These are phyloP conservation scores for Atherinosoma microstoma DNA, from an alignment of 2,797 vertebrate genomes.

Conservation along the genomic window DNA sequence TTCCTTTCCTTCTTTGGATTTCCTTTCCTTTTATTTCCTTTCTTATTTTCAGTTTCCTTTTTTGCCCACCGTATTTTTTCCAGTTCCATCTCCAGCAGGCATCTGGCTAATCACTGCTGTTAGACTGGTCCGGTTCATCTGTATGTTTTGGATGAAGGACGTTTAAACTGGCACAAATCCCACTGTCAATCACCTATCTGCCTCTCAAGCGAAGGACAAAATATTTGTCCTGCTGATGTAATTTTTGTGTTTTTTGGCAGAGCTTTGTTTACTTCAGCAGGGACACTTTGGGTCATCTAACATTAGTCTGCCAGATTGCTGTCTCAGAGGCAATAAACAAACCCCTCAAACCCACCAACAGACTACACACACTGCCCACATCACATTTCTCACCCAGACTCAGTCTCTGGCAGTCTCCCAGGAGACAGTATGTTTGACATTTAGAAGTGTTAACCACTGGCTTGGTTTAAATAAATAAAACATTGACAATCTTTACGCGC, in stretches of 20 bases:
- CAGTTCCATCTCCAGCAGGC: constrained; percentile 4
- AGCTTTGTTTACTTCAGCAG: constrained; percentile 56
- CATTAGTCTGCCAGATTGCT: constrained; percentile 48
- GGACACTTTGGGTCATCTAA: constrained; percentile 39
- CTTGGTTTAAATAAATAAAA: constrained; percentile 16
- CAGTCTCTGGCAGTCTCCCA: constrained; percentile 31
- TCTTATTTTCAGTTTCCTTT: background rate
- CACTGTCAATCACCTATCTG: constrained; percentile 24
- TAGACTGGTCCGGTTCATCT: constrained; percentile 4
- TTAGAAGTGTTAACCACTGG: constrained; percentile 10
- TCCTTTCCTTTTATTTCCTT: background rate
- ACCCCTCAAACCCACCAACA: constrained; percentile 20
- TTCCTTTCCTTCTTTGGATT: background rate
- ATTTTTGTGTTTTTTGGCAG: constrained; percentile 48
- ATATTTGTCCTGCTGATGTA: constrained; percentile 38
- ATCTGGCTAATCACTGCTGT: background rate
- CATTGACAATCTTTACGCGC: background rate
- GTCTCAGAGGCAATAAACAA: constrained; percentile 37
- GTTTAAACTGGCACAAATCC: constrained; percentile 36
- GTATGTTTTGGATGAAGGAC: constrained; percentile 35
- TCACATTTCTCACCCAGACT: background rate
- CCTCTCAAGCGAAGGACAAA: constrained; percentile 30
- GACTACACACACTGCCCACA: constrained; percentile 17
- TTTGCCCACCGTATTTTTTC: constrained; percentile 8
- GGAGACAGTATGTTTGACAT: constrained; percentile 41